These are phyloP conservation scores for Delphinapterus leucas DNA, from an alignment of 2,113 vertebrate genomes.

Conservation along the genomic window DNA sequence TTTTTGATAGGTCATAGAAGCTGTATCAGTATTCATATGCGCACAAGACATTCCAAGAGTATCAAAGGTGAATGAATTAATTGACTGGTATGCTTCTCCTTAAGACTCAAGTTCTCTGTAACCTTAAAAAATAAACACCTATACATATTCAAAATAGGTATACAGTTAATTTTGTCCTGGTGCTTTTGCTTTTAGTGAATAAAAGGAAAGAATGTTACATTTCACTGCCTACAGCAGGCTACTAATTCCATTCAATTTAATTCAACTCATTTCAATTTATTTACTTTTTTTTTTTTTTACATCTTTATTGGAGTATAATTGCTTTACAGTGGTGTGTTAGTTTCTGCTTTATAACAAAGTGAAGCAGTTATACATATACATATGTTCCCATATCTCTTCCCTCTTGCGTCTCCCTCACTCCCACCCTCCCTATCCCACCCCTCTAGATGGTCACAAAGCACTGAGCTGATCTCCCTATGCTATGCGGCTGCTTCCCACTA, in stretches of 20 bases:
- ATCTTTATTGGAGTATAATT: too few relatives aligned
- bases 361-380: too few relatives aligned
- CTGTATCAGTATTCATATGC: background rate
- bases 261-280: slow-evolving; percentile 7
- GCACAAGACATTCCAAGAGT: background rate
- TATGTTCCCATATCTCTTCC: too few relatives aligned
- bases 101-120: background rate
- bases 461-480: too few relatives aligned
- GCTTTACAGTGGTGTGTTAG: too few relatives aligned
- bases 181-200: background rate
- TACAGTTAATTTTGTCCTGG: background rate
- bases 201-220: slow-evolving; percentile 18
- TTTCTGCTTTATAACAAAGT: too few relatives aligned
- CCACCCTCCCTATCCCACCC: too few relatives aligned
- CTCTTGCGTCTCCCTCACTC: too few relatives aligned
- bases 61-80: background rate
- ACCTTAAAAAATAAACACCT: background rate
- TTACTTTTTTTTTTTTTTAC: background rate
- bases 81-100: background rate
- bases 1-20: slow-evolving; percentile 27
- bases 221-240: background rate
- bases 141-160: background rate
- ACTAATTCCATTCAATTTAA: slow-evolving; percentile 25
- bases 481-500: too few relatives aligned
- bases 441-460: too few relatives aligned